Conservation (phyloP, 2,113 vertebrate species). For the Cyprinodon variegatus region DNA sequence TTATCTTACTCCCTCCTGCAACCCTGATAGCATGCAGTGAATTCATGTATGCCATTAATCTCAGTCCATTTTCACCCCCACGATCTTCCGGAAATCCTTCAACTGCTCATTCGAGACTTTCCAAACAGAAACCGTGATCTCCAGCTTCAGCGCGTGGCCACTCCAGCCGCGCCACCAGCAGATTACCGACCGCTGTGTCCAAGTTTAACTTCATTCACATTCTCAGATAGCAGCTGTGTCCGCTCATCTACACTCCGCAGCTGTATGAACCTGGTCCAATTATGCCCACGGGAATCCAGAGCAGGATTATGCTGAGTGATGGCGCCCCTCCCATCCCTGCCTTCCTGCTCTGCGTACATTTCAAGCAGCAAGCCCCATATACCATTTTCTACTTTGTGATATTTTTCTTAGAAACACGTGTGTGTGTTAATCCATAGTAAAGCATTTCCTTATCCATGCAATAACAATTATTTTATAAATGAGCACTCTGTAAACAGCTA, state of each 20-base stretch:
- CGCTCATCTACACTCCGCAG: slow-evolving; percentile 57
- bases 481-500: slow-evolving; percentile 3
- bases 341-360: slow-evolving; percentile 18
- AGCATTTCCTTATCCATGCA: slow-evolving; percentile 1
- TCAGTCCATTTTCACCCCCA: neutral
- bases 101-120: slow-evolving; percentile 15
- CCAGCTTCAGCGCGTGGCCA: slow-evolving; percentile 29
- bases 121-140: slow-evolving; percentile 28
- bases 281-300: slow-evolving; percentile 36
- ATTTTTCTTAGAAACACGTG: too few species aligned
- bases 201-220: slow-evolving; percentile 57
- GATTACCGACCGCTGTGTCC: slow-evolving; percentile 55
- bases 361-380: neutral
- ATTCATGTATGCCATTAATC: slow-evolving; percentile 30
- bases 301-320: slow-evolving; percentile 37
- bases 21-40: slow-evolving; percentile 14
- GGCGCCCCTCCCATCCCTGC: slow-evolving; percentile 29
- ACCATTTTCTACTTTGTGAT: neutral
- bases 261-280: slow-evolving; percentile 58
- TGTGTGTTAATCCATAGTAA: neutral
- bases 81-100: neutral
- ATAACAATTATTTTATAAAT: slow-evolving; percentile 1
- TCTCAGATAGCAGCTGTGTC: slow-evolving; percentile 60
- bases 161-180: slow-evolving; percentile 21
- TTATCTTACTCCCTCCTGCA: slow-evolving; percentile 21